Evolutionary conservation across 2,113 vertebrate species (phyloP), one percentile per base, ranked within the genome.

Genomic region (Protobothrops mucrosquamatus): DNA sequence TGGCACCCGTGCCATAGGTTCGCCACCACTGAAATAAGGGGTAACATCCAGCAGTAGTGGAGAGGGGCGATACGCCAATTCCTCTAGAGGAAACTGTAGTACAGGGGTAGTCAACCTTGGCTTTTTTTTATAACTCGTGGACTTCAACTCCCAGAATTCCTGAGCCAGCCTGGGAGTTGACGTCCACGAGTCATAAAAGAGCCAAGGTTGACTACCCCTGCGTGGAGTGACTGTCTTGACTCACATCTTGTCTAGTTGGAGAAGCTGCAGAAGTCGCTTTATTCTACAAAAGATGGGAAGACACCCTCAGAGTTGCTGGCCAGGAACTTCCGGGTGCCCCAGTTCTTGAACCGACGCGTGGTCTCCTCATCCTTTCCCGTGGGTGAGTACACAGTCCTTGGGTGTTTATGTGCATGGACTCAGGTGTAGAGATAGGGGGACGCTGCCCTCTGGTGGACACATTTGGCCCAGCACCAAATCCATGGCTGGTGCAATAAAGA

Each of bases 261-360:
- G 93, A 96, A 91, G 89, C 96, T 98, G 24, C 98, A 97, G 90
- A 96, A 93, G 3, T 92, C 94, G 0, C 4, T 98, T 29, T 97
- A 95, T 15, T 88, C 97, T 54, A 96, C 97, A 0, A 46, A 10
- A 1, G 90, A 6, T 0, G 94, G 91, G 0, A 89, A 93, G 2
- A 88, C 9, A 0, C 24, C 93, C 0, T 64, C 94, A 0, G 18
- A 91, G 46, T 94, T 0, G 0, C 95, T 98, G n/a, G 92, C 90
- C 12, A 95, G 95, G 29, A 98, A 98, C 86, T 97, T 97, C 89
- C 95, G 98, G 11, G 89, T 1, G 0, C 96, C 96, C 0, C 98
- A 98, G 89, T 94, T 95, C 85, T 94, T 98, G 89, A 97, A 98
- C 55, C 90, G 96, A 86, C 93, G 98, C 0, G 12, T 0, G 0